Conservation (phyloP, 1,140 invertebrate species). For the Calliphora vicina region DNA sequence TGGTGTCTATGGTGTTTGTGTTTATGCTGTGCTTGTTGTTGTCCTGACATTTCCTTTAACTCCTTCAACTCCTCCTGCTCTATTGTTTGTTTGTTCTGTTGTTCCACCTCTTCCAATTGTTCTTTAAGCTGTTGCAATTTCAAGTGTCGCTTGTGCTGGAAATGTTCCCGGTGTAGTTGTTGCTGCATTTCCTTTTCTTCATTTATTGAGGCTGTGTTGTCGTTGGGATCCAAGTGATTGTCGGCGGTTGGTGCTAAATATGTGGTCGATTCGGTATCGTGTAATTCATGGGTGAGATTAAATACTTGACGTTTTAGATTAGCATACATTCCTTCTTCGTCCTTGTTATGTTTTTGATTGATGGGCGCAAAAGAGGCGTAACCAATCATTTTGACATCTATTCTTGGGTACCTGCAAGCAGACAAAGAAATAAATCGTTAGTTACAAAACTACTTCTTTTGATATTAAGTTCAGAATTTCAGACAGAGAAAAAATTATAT, state of each 20-base stretch:
- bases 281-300: slow-evolving; percentile 31
- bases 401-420: slow-evolving; percentile 51
- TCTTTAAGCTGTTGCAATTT: slow-evolving; percentile 36
- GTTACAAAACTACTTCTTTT: too few species aligned
- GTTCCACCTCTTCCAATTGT: neutral
- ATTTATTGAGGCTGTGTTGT: slow-evolving; percentile 21
- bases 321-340: slow-evolving; percentile 39
- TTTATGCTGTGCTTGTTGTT: neutral
- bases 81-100: neutral
- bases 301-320: slow-evolving; percentile 40
- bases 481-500: neutral
- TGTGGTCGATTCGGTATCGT: slow-evolving; percentile 49
- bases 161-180: slow-evolving; percentile 23
- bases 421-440: neutral
- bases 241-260: slow-evolving; percentile 49
- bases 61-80: neutral
- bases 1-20: slow-evolving; percentile 14
- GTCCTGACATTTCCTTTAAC: too few species aligned
- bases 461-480: neutral
- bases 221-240: slow-evolving; percentile 50
- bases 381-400: slow-evolving; percentile 51
- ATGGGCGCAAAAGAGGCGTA: slow-evolving; percentile 41
- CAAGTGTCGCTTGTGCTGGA: slow-evolving; percentile 44
- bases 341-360: slow-evolving; percentile 36
- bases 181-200: slow-evolving; percentile 9